A percentile compares a stretch with the other conserved stretches of the same genome.
phyloP scores from a whole-genome alignment of 2,797 vertebrate species.

The Cryptoprocta ferox region DNA sequence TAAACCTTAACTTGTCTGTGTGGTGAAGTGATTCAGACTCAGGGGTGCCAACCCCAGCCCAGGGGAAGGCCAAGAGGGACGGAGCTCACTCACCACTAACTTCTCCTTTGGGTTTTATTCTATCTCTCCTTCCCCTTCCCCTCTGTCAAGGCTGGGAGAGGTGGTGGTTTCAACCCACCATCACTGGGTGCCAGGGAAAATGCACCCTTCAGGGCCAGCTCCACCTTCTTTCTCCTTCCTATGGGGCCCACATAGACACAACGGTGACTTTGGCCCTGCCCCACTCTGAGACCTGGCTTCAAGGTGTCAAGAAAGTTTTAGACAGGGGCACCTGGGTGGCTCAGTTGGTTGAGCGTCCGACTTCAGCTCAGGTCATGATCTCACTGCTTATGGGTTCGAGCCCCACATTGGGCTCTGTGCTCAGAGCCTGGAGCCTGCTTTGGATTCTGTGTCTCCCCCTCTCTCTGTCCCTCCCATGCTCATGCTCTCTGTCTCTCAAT shows the following conservation, averaged over 20 bases:
- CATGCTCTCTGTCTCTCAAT: too few relatives aligned
- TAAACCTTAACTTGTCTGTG: background rate
- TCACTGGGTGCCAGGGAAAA: background rate
- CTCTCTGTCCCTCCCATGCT: too few relatives aligned
- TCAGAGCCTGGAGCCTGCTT: too few relatives aligned
- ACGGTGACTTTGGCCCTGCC: background rate
- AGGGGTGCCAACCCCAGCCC: background rate
- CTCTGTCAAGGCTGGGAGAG: background rate
- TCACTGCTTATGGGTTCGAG: too few relatives aligned
- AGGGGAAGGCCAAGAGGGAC: background rate
- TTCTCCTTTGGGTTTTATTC: background rate
- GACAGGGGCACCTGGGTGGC: too few relatives aligned
- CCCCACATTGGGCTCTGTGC: too few relatives aligned
- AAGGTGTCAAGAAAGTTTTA: background rate
- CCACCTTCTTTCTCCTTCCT: background rate
- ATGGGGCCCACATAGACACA: background rate
- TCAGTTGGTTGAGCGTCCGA: too few relatives aligned
- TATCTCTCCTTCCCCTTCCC: background rate
- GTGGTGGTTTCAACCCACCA: background rate
- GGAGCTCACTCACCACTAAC: accelerated
- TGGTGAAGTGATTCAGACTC: background rate
- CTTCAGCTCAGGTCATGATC: too few relatives aligned
- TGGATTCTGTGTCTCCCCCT: too few relatives aligned
- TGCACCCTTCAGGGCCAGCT: background rate
- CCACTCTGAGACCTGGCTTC: background rate